These are phyloP conservation scores for Sussaba pulchella DNA, from an alignment of 2,888 invertebrate genomes.

Conservation along the genomic window DNA sequence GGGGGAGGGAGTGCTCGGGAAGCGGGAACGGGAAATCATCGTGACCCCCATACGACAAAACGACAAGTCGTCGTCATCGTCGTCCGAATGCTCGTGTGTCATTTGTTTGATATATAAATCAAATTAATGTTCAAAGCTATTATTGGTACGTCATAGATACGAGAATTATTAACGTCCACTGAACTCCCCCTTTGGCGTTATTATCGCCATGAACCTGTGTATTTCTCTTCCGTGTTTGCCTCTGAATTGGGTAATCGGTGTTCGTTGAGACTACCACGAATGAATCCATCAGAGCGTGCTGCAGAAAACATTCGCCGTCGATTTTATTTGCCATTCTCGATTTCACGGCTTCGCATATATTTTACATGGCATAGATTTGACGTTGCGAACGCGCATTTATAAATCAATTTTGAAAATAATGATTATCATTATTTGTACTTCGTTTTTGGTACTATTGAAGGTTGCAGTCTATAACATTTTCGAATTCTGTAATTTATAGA, in stretches of 20 bases:
- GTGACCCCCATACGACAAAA: constrained; percentile 30
- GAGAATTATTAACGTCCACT: constrained; percentile 34
- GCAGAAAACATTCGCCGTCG: not conserved
- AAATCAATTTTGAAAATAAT: too few species aligned
- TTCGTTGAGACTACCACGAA: not conserved
- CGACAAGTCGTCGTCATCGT: constrained; percentile 31
- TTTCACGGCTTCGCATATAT: too few species aligned
- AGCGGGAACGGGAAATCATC: constrained; percentile 48
- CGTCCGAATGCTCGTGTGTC: constrained; percentile 15
- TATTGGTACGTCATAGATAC: not conserved
- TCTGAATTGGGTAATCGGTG: not conserved
- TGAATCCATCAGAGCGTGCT: not conserved
- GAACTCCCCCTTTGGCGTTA: not conserved
- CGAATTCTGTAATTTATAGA: too few species aligned
- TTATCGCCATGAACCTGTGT: constrained; percentile 10
- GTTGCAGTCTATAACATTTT: too few species aligned
- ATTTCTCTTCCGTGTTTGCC: constrained; percentile 6
- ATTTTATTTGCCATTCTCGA: too few species aligned
- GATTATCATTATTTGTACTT: too few species aligned
- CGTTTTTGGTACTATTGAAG: too few species aligned
- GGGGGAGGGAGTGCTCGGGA: too few species aligned
- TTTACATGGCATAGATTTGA: too few species aligned
- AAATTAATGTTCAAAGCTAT: constrained; percentile 73
- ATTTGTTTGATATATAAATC: constrained; percentile 73
- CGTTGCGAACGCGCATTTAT: too few species aligned